phyloP scores from a whole-genome alignment of 2,888 invertebrate genomes.

The Horisme vitalbata region DNA sequence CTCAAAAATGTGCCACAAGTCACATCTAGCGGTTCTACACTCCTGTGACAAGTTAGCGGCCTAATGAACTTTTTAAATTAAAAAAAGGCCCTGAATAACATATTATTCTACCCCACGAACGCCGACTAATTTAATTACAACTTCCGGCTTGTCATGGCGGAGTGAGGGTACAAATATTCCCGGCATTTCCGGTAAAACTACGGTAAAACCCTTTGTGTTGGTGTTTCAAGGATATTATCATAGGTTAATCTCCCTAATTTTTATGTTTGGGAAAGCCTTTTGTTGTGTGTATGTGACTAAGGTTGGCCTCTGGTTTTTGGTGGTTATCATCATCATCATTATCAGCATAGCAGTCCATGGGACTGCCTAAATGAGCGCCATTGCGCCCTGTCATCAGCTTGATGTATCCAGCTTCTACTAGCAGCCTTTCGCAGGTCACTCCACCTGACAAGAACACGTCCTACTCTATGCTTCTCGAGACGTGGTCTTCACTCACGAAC shows the following conservation, averaged over 20 bases:
- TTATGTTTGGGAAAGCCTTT: constrained; percentile 2
- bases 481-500: too few species aligned
- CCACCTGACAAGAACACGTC: too few species aligned
- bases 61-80: constrained; percentile 48
- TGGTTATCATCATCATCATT: too few species aligned
- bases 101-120: constrained; percentile 38
- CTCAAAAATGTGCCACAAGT: too few species aligned
- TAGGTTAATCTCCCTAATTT: constrained; percentile 5
- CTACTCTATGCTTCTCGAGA: too few species aligned
- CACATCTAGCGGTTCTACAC: constrained; percentile 27
- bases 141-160: constrained; percentile 33
- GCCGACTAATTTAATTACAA: constrained; percentile 43
- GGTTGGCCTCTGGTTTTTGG: too few species aligned
- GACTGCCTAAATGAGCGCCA: too few species aligned
- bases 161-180: constrained; percentile 12
- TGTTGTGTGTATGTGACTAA: too few species aligned
- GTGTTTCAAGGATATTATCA: background rate
- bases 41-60: constrained; percentile 21
- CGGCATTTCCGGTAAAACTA: constrained; percentile 28
- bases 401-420: too few species aligned
- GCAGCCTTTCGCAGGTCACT: too few species aligned
- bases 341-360: too few species aligned
- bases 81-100: constrained; percentile 41
- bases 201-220: constrained; percentile 6
- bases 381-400: too few species aligned